A percentile compares a stretch with the other conserved stretches of the same genome.
These are phyloP conservation scores for Nasonia giraulti DNA, from an alignment of 1,140 invertebrate genomes.

Conservation along the genomic window DNA sequence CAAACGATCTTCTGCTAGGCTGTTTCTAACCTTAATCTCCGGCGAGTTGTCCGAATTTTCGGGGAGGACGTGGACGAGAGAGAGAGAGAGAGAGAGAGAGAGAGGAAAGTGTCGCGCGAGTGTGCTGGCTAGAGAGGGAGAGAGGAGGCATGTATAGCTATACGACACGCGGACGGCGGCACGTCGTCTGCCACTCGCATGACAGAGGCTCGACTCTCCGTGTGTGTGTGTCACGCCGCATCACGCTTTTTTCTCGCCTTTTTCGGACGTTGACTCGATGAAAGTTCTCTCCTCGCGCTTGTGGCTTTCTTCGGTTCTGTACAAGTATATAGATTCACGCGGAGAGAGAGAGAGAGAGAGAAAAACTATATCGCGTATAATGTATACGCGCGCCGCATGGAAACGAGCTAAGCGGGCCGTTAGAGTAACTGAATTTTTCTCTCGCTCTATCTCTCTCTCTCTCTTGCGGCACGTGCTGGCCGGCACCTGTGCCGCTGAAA, in stretches of 20 bases:
- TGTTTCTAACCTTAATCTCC: not conserved
- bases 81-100: not conserved
- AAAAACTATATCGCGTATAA: not conserved
- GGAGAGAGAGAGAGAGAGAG: not conserved
- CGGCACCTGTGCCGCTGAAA: no score
- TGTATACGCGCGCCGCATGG: not conserved
- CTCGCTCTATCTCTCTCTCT: no score
- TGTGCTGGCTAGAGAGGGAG: not conserved
- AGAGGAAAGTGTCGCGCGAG: not conserved
- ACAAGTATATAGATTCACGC: not conserved
- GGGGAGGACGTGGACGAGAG: not conserved
- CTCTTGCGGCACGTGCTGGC: not conserved
- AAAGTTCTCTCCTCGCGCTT: not conserved
- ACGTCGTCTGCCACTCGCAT: conserved; percentile 63
- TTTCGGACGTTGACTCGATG: not conserved
- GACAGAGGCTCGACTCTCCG: conserved; percentile 15
- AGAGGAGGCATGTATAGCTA: not conserved
- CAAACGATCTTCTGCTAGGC: not conserved
- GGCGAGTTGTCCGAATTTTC: not conserved
- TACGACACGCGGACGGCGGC: conserved; percentile 56
- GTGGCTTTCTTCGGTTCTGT: not conserved
- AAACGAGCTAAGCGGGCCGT: not conserved
- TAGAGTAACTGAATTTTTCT: not conserved
- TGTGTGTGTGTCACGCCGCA: not conserved
- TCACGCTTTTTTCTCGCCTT: not conserved